Base-by-base conservation (phyloP, 92 coral and sea anemone species). In the Blastomussa wellsi region DNA sequence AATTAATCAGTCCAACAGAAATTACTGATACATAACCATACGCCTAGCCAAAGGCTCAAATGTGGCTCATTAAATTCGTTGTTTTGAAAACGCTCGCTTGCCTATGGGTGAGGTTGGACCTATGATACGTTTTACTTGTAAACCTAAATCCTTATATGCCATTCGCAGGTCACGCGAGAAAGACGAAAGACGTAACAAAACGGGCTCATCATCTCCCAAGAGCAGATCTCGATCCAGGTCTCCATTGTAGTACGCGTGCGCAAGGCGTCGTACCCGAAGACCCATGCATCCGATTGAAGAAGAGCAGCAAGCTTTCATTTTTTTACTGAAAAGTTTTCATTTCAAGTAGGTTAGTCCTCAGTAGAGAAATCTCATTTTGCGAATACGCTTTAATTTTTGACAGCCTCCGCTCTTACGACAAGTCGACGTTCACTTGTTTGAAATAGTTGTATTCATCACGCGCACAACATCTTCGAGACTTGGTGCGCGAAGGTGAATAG, bases 141-240 rank as follows among this genome's bases (percentile, higher is more conserved):
- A n/a, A 14, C 55, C 74, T 83, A 29, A 85, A 64, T 24, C 20
- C 55, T 35, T 52, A 14, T 19, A 36, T 85, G 82, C 78, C 77
- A 53, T 77, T 85, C 37, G 68, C 92, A 91, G 94, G 92, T 91
- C 94, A 84, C 92, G 88, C 19, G 94, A 91, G 65, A 88, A 57
- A 59, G 89, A 87, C 22, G 77, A 76, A 10, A 80, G 62, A 42
- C 52, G 84, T 51, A 80, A 79, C 31, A 81, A 88, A 41, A 76
- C 79, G 49, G 74, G 53, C 32, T 69, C 90, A 47, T 37, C 89
- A 19, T 85, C 92, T 75, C 90, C 90, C 42, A 77, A 77, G 83
- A 77, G 71, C 62, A 75, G 83, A 11, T 76, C 88, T 55, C 87
- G 74, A 36, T 88, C 90, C 74, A 82, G 86, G 44, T 91, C 94